A percentile compares a stretch with the other conserved stretches of the same genome.
Evolutionary conservation across 2,113 vertebrate genomes (phyloP).

Genomic region (zebrafish (Danio rerio)): GRCz12tu NC_133194.1:38610001-38610500

Average conservation of each 20-base stretch:
- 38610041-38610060: constrained; percentile 35
- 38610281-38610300: too few species aligned
- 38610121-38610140: constrained; percentile 46
- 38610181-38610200: constrained; percentile 30
- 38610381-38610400: too few species aligned
- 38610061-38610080: constrained; percentile 45
- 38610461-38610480: too few species aligned
- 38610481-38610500: too few species aligned
- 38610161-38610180: constrained; percentile 33
- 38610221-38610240: constrained; percentile 4
- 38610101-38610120: constrained; percentile 22
- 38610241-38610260: background rate
- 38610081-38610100: constrained; percentile 38
- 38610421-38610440: too few species aligned
- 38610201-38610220: constrained; percentile 22
- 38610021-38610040: constrained; percentile 51
- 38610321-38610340: too few species aligned
- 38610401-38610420: too few species aligned
- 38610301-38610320: too few species aligned
- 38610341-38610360: too few species aligned
- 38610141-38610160: constrained; percentile 50
- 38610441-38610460: too few species aligned
- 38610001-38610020: constrained; percentile 22
- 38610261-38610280: too few species aligned
- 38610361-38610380: too few species aligned